A percentile compares a stretch with the other conserved stretches of the same genome.
Evolutionary conservation across 2,113 vertebrate genomes (phyloP).

Genomic region (Myodes glareolus): DNA sequence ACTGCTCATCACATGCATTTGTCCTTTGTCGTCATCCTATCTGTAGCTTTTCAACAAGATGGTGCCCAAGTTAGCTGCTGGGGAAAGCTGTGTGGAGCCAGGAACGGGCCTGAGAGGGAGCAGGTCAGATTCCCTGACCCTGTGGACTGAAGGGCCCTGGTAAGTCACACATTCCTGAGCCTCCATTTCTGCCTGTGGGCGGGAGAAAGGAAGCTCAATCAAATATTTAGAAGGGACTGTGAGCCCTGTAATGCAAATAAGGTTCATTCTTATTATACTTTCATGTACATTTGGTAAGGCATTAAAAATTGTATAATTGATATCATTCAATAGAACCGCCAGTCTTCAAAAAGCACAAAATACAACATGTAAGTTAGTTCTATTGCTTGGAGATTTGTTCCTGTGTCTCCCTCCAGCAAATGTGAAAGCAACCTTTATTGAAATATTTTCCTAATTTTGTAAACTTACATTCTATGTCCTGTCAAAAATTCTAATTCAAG

Average conservation of each 20-base stretch:
- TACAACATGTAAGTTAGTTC: background rate
- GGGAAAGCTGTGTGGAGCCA: accelerated
- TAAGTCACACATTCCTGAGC: background rate
- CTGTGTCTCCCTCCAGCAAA: background rate
- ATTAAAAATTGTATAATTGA: background rate
- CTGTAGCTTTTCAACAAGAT: background rate
- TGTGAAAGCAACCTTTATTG: background rate
- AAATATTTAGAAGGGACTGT: background rate
- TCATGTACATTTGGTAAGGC: background rate
- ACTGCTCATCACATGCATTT: background rate
- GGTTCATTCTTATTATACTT: background rate
- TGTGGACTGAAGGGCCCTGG: background rate
- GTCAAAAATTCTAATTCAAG: background rate
- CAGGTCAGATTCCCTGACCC: accelerated
- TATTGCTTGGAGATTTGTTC: background rate
- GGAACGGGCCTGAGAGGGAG: accelerated
- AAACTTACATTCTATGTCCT: background rate
- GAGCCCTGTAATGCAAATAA: background rate
- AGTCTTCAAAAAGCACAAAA: background rate
- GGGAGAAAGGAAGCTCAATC: accelerated
- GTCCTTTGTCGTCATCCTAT: background rate
- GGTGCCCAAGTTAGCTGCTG: accelerated
- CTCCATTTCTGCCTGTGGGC: background rate
- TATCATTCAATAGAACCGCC: background rate
- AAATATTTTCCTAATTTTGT: background rate